These are phyloP conservation scores for Stenoptilia bipunctidactyla DNA, from an alignment of 2,888 invertebrate genomes.

Conservation along the genomic window DNA sequence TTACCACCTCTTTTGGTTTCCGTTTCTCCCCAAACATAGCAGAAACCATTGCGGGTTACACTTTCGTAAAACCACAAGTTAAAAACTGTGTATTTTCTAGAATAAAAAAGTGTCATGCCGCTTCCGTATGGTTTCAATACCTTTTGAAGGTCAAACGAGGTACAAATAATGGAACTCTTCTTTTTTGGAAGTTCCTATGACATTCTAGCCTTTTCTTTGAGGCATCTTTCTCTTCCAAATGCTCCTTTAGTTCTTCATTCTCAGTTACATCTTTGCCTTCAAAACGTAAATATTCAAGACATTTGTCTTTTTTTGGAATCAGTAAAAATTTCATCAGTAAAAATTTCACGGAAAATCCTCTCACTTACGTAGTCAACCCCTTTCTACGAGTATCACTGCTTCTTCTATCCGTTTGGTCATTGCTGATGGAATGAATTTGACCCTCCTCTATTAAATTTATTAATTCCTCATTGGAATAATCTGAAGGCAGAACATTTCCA, in stretches of 20 bases:
- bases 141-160: constrained; percentile 13
- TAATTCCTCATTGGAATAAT: too few species aligned
- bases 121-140: constrained; percentile 12
- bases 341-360: constrained; percentile 2
- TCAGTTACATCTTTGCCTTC: constrained; percentile 7
- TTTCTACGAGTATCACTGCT: too few species aligned
- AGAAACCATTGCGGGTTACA: constrained; percentile 14
- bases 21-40: constrained; percentile 16
- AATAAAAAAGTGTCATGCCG: constrained; percentile 17
- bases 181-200: constrained; percentile 13
- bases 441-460: too few species aligned
- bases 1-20: constrained; percentile 17
- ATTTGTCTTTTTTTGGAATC: constrained; percentile 13
- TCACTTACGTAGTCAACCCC: not conserved
- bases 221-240: constrained; percentile 15
- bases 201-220: constrained; percentile 12
- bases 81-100: constrained; percentile 14
- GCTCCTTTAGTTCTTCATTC: constrained; percentile 7
- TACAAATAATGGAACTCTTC: constrained; percentile 10
- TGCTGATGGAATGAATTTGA: too few species aligned
- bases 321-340: constrained; percentile 9
- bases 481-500: too few species aligned
- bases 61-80: constrained; percentile 17
- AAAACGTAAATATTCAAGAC: constrained; percentile 9
- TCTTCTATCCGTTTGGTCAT: too few species aligned